A percentile compares a stretch with the other conserved stretches of the same genome.
Evolutionary conservation across 2,888 invertebrate genomes (phyloP).

Genomic region (Patella pellucida): DNA sequence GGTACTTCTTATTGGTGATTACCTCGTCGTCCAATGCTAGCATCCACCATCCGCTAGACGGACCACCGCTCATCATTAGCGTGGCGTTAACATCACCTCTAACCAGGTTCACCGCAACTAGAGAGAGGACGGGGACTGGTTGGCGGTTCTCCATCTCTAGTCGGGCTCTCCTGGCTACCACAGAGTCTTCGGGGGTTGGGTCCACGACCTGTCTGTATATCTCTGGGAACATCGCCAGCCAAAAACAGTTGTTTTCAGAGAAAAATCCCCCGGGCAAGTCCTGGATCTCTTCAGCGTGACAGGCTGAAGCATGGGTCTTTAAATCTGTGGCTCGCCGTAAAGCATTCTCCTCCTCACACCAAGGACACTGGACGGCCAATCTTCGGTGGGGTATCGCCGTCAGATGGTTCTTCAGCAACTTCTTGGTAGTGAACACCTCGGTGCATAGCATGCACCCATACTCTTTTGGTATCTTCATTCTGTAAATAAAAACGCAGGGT

Average conservation of each 20-base stretch:
- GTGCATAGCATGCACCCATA: too few relatives aligned
- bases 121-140: neutral
- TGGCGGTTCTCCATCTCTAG: neutral
- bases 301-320: neutral
- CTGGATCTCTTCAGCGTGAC: neutral
- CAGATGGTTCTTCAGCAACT: neutral
- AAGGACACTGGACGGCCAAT: neutral
- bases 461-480: too few relatives aligned
- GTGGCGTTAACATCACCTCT: neutral
- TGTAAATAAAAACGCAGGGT: too few relatives aligned
- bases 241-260: neutral
- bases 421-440: neutral
- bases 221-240: neutral
- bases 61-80: neutral
- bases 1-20: too few relatives aligned
- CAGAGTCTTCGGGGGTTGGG: neutral
- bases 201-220: neutral
- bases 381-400: neutral
- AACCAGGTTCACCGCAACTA: neutral
- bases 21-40: neutral
- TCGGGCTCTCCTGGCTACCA: neutral
- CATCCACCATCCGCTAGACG: neutral
- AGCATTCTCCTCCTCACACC: neutral
- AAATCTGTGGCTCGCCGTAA: neutral
- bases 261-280: neutral